phyloP scores from a whole-genome alignment of 2,113 vertebrate genomes.

The Eptatretus burgeri region DNA sequence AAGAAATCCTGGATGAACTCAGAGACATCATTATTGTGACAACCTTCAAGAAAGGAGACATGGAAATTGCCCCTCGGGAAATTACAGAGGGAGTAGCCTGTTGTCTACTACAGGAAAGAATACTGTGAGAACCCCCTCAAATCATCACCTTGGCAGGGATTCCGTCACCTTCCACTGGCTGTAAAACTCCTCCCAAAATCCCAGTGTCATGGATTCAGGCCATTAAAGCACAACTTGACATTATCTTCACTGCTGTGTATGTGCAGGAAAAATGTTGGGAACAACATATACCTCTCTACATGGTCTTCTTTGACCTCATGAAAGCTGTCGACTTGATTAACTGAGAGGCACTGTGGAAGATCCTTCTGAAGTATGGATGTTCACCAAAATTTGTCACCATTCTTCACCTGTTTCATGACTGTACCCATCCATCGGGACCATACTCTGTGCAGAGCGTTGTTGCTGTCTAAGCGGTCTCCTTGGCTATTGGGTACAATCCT shows the following conservation, averaged over 20 bases:
- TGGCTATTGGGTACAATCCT: too few relatives aligned
- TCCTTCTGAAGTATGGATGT: neutral
- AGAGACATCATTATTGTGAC: neutral
- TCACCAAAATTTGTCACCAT: neutral
- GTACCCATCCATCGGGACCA: too few relatives aligned
- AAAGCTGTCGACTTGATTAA: neutral
- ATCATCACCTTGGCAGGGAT: neutral
- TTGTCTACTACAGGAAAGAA: neutral
- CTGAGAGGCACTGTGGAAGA: neutral
- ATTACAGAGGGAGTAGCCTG: neutral
- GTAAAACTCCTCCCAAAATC: too few relatives aligned
- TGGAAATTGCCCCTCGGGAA: neutral
- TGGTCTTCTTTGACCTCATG: conserved; percentile 2
- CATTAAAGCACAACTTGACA: neutral
- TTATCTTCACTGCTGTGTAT: neutral
- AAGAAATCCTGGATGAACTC: neutral
- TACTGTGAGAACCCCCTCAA: neutral
- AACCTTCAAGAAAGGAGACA: too few relatives aligned
- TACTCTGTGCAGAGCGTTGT: too few relatives aligned
- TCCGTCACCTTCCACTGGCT: neutral
- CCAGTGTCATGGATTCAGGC: neutral
- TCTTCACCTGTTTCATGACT: neutral
- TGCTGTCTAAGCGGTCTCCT: too few relatives aligned
- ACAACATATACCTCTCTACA: conserved; percentile 1
- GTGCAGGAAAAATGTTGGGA: neutral